Evolutionary conservation across 2,797 vertebrate species (phyloP), one percentile per base, ranked within the genome.

Genomic region (Halcyon smyrnensis): DNA sequence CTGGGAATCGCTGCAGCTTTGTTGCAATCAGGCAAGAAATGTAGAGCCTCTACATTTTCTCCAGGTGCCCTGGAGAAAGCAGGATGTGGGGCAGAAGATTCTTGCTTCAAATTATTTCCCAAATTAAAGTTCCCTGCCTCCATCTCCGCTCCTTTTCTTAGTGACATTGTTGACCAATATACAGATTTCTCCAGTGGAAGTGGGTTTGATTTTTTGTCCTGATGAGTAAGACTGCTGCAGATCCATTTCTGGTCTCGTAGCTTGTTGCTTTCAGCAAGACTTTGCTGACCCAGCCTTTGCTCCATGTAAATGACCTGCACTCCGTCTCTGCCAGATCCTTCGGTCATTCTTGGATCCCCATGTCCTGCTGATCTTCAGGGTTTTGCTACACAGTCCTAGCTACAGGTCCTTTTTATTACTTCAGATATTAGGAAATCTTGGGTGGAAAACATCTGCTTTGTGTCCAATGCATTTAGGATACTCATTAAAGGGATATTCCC

Each of bases 1-100:
- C 24, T 76, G 25, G 67, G 46, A 85, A n/a, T 43, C 27, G 20
- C 62, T 23, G 8, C 0, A 6, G 8, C 43, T 70, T 83, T 4
- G 0, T 1, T n/a, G 28, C 9, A 50, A 36, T 11, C 32, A 41
- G n/a, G 16, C 0, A 2, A 73, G 20, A 12, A 11, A 24, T 30
- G 30, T 2, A 1, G 27, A 54, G 7, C 11, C n/a, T 80, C 64
- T 11, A 5, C 37, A 77, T 75, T 12, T 73, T 89, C 76, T n/a
- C 20, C 6, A 59, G 23, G 19, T 8, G 27, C 43, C 34, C 68
- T 46, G 25, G 30, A 69, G 74, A 39, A 91, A 71, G 18, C 3
- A 39, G 68, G 39, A 30, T 50, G 73, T 3, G 6, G 15, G 17
- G 6, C 32, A 78, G 77, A 54, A 39, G 50, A 28, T 5, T 10